Percentiles rank a stretch among this genome's conserved stretches.
Evolutionary conservation across 2,888 invertebrate genomes (phyloP).

Genomic region (Nudaria mundana): DNA sequence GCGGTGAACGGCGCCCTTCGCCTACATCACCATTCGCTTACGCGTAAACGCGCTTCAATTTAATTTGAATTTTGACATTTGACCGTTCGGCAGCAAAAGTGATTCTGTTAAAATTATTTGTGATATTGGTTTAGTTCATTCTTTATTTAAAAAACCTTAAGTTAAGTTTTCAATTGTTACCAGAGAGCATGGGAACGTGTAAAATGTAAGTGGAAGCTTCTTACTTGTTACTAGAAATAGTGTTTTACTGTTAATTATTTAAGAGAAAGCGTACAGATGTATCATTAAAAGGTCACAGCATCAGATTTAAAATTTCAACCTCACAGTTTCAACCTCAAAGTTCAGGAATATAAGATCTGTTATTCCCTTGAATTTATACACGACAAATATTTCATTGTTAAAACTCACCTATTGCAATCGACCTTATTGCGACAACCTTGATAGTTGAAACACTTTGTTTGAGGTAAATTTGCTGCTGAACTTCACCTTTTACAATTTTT

Average conservation of each 20-base stretch:
- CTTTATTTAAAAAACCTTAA: constrained; percentile 52
- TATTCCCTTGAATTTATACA: neutral
- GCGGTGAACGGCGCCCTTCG: constrained; percentile 57
- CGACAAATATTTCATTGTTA: neutral
- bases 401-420: constrained; percentile 30
- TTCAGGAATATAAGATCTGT: too few relatives aligned
- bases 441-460: constrained; percentile 34
- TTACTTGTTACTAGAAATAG: constrained; percentile 2
- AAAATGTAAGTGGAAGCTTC: constrained; percentile 57
- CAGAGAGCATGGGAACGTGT: constrained; percentile 63
- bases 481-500: too few relatives aligned
- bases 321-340: too few relatives aligned
- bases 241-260: neutral
- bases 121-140: constrained; percentile 44
- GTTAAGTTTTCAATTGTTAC: constrained; percentile 46
- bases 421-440: constrained; percentile 44
- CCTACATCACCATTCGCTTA: constrained; percentile 38
- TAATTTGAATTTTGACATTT: constrained; percentile 34
- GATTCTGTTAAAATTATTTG: constrained; percentile 37
- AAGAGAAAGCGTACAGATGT: neutral
- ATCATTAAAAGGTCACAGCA: constrained; percentile 3
- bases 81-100: constrained; percentile 40
- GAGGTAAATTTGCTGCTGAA: constrained; percentile 29
- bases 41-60: constrained; percentile 40
- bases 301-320: neutral